Conservation (phyloP, 2,113 vertebrate species). For the Channa argus region DNA sequence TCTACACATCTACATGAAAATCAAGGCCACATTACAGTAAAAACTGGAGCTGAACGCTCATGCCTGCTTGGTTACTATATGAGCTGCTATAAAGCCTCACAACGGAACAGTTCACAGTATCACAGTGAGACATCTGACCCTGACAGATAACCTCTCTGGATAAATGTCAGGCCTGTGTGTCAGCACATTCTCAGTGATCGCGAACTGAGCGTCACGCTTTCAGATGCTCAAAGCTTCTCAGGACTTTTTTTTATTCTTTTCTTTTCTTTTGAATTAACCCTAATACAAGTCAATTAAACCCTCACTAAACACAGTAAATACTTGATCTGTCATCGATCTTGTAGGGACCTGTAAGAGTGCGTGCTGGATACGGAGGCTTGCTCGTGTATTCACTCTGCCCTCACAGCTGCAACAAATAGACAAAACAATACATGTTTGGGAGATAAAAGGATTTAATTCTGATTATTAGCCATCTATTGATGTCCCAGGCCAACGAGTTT, state of each 20-base stretch:
- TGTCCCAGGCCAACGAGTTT: conserved; percentile 21
- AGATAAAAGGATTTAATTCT: conserved; percentile 18
- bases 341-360: conserved; percentile 23
- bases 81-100: conserved; percentile 36
- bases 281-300: conserved; percentile 6
- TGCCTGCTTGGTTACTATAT: conserved; percentile 12
- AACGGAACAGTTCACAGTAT: conserved; percentile 12
- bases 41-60: conserved; percentile 30
- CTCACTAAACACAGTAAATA: not conserved
- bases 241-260: not conserved
- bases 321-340: conserved; percentile 1
- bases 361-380: not conserved
- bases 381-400: conserved; percentile 10
- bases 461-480: conserved; percentile 51
- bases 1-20: conserved; percentile 50
- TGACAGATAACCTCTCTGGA: conserved; percentile 25
- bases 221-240: conserved; percentile 6
- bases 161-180: conserved; percentile 28
- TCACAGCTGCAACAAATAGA: conserved; percentile 25
- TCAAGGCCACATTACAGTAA: conserved; percentile 17
- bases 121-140: conserved; percentile 52
- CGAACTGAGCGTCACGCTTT: conserved; percentile 8
- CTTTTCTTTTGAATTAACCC: not conserved
- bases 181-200: conserved; percentile 4
- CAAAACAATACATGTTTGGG: conserved; percentile 20